A percentile compares a stretch with the other conserved stretches of the same genome.
Evolutionary conservation across 2,113 vertebrate species (phyloP).

Genomic region (Lycaon pictus): DNA sequence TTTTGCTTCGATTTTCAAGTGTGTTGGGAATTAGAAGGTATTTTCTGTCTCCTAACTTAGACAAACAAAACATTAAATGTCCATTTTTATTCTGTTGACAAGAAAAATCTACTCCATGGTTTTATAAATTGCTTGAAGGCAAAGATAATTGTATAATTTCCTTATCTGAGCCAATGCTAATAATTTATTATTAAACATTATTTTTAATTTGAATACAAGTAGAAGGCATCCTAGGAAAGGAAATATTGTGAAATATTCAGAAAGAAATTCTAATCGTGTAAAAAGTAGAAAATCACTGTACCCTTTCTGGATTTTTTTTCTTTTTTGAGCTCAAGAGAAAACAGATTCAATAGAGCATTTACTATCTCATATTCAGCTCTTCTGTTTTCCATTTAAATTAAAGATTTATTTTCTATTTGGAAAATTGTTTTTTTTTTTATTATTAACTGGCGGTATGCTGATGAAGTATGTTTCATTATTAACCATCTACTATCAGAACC

Average conservation of each 20-base stretch:
- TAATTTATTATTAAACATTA: conserved; percentile 61
- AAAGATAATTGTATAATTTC: conserved; percentile 72
- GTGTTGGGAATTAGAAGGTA: not conserved
- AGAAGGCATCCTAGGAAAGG: not conserved
- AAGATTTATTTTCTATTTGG: conserved; percentile 41
- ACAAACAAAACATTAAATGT: conserved; percentile 56
- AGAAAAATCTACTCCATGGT: conserved; percentile 54
- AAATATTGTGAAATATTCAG: conserved; percentile 27
- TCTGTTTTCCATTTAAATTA: conserved; percentile 42
- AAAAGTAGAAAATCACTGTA: not conserved
- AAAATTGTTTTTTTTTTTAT: not conserved
- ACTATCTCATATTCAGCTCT: not conserved
- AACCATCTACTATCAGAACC: not conserved
- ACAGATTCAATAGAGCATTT: conserved; percentile 10
- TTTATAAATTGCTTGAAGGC: conserved; percentile 65
- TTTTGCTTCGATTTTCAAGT: conserved; percentile 42
- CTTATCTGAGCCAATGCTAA: conserved; percentile 69
- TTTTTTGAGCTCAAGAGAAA: conserved; percentile 35
- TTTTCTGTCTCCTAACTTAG: conserved; percentile 42
- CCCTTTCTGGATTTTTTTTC: not conserved
- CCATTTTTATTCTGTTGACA: conserved; percentile 68
- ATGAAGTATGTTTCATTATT: conserved; percentile 18
- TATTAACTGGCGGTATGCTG: not conserved
- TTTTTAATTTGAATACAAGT: conserved; percentile 68
- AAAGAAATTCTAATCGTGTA: not conserved